A percentile compares a stretch with the other conserved stretches of the same genome.
Evolutionary conservation across 2,797 vertebrate genomes (phyloP).

Genomic region (Eospalax fontanierii): DNA sequence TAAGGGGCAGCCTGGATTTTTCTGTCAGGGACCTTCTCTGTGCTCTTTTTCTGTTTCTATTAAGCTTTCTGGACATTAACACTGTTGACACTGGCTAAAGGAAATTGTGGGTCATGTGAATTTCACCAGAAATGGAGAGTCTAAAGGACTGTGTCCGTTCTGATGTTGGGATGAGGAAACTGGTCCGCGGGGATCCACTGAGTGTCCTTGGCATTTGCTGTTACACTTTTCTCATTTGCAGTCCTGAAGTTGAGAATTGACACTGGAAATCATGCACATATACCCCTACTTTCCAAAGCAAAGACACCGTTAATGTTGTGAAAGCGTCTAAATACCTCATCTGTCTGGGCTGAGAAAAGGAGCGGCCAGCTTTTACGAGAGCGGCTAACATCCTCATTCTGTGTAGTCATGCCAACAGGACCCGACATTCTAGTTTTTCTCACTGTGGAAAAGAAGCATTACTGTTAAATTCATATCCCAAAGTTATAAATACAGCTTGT

Average conservation of each 20-base stretch:
- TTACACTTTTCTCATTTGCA: not conserved
- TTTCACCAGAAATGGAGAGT: conserved; percentile 1
- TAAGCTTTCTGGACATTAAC: conserved; percentile 35
- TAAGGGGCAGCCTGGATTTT: not conserved
- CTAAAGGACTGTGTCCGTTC: not conserved
- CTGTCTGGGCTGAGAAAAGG: conserved; percentile 58
- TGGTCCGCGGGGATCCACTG: not conserved
- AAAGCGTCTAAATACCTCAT: conserved; percentile 87
- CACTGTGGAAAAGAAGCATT: conserved; percentile 83
- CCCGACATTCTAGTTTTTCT: conserved; percentile 75
- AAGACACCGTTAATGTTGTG: not conserved
- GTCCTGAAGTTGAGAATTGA: conserved; percentile 5
- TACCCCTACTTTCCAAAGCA: conserved; percentile 46
- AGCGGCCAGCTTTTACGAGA: conserved; percentile 63
- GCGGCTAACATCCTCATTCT: conserved; percentile 45
- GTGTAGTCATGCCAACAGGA: accelerated
- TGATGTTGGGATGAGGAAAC: not conserved
- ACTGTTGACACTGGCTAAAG: not conserved
- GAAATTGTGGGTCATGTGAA: conserved; percentile 15
- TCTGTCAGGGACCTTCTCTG: not conserved
- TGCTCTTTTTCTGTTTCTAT: not conserved
- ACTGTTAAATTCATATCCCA: conserved; percentile 74
- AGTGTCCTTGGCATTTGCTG: not conserved
- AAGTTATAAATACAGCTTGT: conserved; percentile 91
- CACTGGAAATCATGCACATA: conserved; percentile 26